Evolutionary conservation across 2,797 vertebrate species (phyloP).

Genomic region (Anas acuta): DNA sequence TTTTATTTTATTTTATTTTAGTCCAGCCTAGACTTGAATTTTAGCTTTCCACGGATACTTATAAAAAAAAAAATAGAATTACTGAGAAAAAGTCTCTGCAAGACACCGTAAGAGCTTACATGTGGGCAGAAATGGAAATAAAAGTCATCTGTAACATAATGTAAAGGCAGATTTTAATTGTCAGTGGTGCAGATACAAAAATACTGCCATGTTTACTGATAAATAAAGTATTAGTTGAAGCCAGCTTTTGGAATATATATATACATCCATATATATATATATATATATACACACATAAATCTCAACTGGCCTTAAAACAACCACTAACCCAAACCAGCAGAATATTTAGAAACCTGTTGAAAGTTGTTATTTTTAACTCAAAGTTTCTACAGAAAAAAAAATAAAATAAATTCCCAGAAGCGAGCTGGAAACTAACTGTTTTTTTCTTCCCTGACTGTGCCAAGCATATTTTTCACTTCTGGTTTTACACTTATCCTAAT

Average conservation of each 20-base stretch:
- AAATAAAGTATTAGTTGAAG: background rate
- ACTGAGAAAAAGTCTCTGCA: background rate
- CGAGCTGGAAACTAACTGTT: background rate
- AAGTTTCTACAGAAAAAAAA: background rate
- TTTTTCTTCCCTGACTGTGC: background rate
- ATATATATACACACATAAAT: background rate
- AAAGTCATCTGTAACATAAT: background rate
- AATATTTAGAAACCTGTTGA: background rate
- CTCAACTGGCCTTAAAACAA: background rate
- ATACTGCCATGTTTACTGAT: fast-evolving
- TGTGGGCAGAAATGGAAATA: background rate
- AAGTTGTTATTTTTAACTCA: background rate
- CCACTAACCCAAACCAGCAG: background rate
- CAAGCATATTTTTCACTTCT: background rate
- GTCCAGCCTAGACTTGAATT: background rate
- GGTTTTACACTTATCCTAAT: background rate
- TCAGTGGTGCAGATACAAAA: background rate
- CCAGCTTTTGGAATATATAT: background rate
- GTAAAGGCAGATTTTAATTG: background rate
- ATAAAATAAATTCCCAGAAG: background rate
- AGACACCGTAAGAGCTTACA: background rate
- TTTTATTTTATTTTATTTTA: no score
- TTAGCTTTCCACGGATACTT: background rate
- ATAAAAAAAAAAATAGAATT: background rate
- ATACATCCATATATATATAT: no score